These are phyloP conservation scores for Rhadinocentrus ornatus DNA, from an alignment of 2,797 vertebrate species.

Conservation along the genomic window DNA sequence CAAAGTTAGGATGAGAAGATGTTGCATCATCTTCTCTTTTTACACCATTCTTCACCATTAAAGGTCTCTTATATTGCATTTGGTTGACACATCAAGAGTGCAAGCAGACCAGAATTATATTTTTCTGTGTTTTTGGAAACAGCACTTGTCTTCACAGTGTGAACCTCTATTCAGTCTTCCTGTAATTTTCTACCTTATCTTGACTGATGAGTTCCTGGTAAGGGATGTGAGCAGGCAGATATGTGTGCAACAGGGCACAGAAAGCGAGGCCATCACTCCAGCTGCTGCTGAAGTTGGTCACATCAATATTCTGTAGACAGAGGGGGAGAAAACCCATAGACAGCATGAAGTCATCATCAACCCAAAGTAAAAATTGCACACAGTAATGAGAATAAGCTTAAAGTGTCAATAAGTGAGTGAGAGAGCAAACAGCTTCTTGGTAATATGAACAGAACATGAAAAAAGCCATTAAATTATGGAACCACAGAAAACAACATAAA, in stretches of 20 bases:
- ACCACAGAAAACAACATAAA: constrained; percentile 44
- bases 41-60: too few species aligned
- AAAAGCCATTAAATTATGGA: constrained; percentile 38
- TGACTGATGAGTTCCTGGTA: constrained; percentile 92
- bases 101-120: not conserved
- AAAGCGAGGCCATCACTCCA: constrained; percentile 93
- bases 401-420: constrained; percentile 19
- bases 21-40: not conserved
- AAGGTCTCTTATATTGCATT: too few species aligned
- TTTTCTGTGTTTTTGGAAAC: not conserved
- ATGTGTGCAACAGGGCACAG: constrained; percentile 91
- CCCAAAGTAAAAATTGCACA: constrained; percentile 23
- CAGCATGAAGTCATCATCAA: constrained; percentile 5
- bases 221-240: constrained; percentile 92
- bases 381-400: constrained; percentile 22
- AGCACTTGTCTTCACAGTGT: not conserved
- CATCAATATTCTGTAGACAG: constrained; percentile 84
- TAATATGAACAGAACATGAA: constrained; percentile 18
- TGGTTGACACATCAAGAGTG: not conserved
- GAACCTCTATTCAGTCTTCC: constrained; percentile 15
- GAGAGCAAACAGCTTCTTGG: constrained; percentile 20
- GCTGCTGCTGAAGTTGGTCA: constrained; percentile 96
- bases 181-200: constrained; percentile 85
- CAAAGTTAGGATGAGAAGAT: not conserved
- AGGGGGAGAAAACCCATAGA: not conserved